Evolutionary conservation across 2,888 invertebrate species (phyloP), one percentile per base, ranked within the genome.

Genomic region (Drosophila paucipuncta): DNA sequence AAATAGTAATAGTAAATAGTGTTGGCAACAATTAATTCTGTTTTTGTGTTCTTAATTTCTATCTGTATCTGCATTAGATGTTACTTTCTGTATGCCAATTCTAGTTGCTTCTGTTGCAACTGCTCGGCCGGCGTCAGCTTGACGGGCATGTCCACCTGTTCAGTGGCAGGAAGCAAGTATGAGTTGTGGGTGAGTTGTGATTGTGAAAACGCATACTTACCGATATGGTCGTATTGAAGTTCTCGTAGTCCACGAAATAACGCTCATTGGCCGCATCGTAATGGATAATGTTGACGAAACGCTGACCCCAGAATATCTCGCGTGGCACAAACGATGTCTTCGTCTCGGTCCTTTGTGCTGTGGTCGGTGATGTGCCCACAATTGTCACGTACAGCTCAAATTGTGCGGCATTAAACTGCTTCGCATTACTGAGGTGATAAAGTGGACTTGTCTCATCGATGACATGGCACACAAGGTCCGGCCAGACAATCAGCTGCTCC

Each of bases 281-380:
- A 94, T 94, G 94, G 2, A 97, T 94, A 4, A 97, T 94, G 69
- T 96, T 96, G 83, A 95, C 95, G 92, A 97, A 97, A 18, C 96
- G 94, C 92, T 97, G 96, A 2, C 97, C 97, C 97, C 97, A 98
- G 57, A 96, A 95, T 58, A 98, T 96, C 93, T 98, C 97, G 63
- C 95, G 95, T 13, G 97, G 96, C 16, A 97, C 92, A 91, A 97
- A 98, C 0, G 97, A 97, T 0, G 97, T 96, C 35, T 96, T 93
- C 55, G 96, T 96, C 91, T 96, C 96, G 0, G 96, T 96, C 60
- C 95, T 94, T 72, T 96, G 96, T 0, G 96, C 96, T 76, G 97
- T 97, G 72, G 96, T 95, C 89, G 96, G 96, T 0, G 97, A 96
- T 0, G 96, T 95, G 0, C 98, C 98, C 63, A 97, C 97, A 81